Percentiles rank a stretch among this genome's conserved stretches.
Conservation (phyloP, 2,797 vertebrate species). For the Triplophysa bombifrons region DNA sequence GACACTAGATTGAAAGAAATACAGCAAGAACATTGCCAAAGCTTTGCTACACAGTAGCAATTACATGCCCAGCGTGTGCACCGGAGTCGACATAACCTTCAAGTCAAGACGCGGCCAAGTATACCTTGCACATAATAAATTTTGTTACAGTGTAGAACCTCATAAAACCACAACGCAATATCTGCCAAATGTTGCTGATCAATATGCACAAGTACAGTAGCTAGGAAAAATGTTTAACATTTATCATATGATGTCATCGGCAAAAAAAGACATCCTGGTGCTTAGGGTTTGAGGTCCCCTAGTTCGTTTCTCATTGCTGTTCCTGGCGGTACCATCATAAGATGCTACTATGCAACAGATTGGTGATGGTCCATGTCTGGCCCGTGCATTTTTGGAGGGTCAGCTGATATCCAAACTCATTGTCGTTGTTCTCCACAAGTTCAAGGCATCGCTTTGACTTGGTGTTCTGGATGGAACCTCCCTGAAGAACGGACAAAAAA, state of each 20-base stretch:
- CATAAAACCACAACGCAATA: constrained; percentile 63
- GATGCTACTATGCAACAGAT: constrained; percentile 82
- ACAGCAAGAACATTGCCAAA: constrained; percentile 75
- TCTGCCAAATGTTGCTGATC: constrained; percentile 67
- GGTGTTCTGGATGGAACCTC: constrained; percentile 96
- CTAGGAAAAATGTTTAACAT: constrained; percentile 78
- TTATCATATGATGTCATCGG: constrained; percentile 71
- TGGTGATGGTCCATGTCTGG: constrained; percentile 95
- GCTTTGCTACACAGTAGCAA: constrained; percentile 90
- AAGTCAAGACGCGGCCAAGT: constrained; percentile 69
- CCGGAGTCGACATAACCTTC: constrained; percentile 64
- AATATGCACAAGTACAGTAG: constrained; percentile 57
- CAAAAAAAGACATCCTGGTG: constrained; percentile 65
- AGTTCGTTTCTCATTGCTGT: constrained; percentile 41
- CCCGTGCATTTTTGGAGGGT: constrained; percentile 93
- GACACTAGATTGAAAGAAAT: constrained; percentile 80
- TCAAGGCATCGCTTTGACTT: constrained; percentile 97
- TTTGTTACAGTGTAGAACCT: constrained; percentile 66
- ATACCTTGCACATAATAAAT: constrained; percentile 73
- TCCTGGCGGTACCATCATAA: constrained; percentile 71
- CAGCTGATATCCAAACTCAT: constrained; percentile 92
- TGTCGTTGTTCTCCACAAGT: constrained; percentile 87
- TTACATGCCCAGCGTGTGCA: constrained; percentile 64
- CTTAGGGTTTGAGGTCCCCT: constrained; percentile 56
- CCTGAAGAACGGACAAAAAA: constrained; percentile 76